phyloP scores from a whole-genome alignment of 2,113 vertebrate species.

The Oxyura jamaicensis region DNA sequence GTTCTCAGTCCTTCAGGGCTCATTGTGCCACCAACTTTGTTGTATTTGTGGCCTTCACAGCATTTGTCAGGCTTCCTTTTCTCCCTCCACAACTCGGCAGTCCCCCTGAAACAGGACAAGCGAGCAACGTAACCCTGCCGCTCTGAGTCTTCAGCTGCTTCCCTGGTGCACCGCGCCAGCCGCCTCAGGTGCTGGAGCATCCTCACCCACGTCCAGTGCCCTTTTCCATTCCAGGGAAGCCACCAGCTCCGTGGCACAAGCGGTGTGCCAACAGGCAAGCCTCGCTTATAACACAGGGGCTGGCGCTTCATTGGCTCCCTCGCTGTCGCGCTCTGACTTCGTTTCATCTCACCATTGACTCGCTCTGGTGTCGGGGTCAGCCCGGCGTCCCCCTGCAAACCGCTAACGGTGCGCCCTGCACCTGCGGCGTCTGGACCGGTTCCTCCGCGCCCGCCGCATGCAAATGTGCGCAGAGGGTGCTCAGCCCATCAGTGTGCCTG shows the following conservation, averaged over 20 bases:
- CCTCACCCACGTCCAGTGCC: accelerated
- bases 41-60: no score
- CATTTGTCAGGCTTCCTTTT: no score
- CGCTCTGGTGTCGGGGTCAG: accelerated
- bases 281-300: accelerated
- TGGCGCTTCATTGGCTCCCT: background rate
- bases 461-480: background rate
- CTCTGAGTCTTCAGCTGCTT: background rate
- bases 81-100: no score
- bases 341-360: accelerated
- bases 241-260: accelerated
- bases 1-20: no score
- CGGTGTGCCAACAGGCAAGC: accelerated
- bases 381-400: background rate
- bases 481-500: accelerated
- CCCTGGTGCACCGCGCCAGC: accelerated
- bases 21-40: no score
- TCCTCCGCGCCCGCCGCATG: background rate
- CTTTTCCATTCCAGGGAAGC: no score
- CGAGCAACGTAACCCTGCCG: accelerated
- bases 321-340: accelerated
- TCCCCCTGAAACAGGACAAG: no score
- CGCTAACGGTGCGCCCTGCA: background rate
- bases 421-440: conserved; percentile 49
- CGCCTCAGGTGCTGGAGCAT: background rate